A percentile compares a stretch with the other conserved stretches of the same genome.
These are phyloP conservation scores for Coregonus clupeaformis DNA, from an alignment of 2,113 vertebrate genomes.

Conservation along the genomic window DNA sequence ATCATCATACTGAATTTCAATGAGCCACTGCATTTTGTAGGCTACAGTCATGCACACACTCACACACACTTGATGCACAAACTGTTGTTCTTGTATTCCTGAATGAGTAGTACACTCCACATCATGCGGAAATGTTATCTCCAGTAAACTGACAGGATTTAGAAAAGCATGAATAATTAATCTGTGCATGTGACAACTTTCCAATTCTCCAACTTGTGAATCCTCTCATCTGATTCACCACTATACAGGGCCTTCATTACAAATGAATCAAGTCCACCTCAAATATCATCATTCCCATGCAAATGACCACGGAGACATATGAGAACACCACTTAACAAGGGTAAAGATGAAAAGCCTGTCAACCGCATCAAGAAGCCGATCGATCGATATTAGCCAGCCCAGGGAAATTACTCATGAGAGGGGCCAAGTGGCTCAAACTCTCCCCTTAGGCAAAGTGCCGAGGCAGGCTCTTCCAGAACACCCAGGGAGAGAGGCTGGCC, in stretches of 20 bases:
- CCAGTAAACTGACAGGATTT: no score
- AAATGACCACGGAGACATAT: constrained; percentile 26
- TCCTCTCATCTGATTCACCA: constrained; percentile 14
- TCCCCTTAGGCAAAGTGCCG: constrained; percentile 46
- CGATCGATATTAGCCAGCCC: constrained; percentile 49
- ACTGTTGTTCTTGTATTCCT: no score
- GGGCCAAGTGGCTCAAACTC: not conserved
- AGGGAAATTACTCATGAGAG: constrained; percentile 53
- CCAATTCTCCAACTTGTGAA: not conserved
- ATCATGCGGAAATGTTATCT: no score
- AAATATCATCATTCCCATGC: constrained; percentile 42
- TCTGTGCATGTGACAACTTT: constrained; percentile 17
- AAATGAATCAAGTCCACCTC: constrained; percentile 9
- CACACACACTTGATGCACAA: no score
- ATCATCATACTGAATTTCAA: no score
- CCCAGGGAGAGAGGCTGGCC: not conserved
- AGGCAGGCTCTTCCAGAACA: no score
- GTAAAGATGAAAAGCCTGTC: not conserved
- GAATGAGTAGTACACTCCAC: no score
- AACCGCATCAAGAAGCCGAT: not conserved
- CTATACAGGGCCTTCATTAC: constrained; percentile 3
- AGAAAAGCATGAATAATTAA: constrained; percentile 21
- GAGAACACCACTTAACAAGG: constrained; percentile 34
- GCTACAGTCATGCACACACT: no score
- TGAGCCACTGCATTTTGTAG: no score